phyloP scores from a whole-genome alignment of 1,140 invertebrate genomes.

The Akabosia matsudoensis region DNA sequence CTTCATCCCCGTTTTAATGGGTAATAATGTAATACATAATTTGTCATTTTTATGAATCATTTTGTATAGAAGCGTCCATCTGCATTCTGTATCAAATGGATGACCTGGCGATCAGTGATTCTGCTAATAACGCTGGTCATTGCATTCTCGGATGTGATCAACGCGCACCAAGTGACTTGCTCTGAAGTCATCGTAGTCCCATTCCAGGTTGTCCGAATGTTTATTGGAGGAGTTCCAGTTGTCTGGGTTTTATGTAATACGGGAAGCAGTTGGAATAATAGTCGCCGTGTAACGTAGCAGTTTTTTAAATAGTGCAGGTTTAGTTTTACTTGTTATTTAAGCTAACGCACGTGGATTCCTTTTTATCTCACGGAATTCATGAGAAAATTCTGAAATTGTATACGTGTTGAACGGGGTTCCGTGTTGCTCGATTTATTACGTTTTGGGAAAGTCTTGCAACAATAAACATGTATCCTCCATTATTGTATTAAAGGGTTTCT shows the following conservation, averaged over 20 bases:
- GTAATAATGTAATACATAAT: no score
- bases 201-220: neutral
- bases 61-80: neutral
- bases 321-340: neutral
- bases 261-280: neutral
- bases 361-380: no score
- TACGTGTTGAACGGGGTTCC: no score
- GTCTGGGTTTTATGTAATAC: neutral
- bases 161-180: neutral
- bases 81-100: neutral
- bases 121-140: neutral
- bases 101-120: neutral
- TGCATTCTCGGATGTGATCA: neutral
- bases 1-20: no score
- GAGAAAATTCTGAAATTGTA: no score
- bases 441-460: no score
- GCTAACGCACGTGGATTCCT: no score
- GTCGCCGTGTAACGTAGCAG: neutral
- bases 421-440: no score
- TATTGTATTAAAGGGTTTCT: no score
- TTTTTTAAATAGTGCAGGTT: neutral
- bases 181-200: neutral
- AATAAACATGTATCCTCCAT: no score
- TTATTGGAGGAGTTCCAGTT: neutral
- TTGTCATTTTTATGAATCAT: no score